A percentile compares a stretch with the other conserved stretches of the same genome.
phyloP scores from a whole-genome alignment of 2,888 invertebrate species.

The Amblyjoppa fuscipennis region DNA sequence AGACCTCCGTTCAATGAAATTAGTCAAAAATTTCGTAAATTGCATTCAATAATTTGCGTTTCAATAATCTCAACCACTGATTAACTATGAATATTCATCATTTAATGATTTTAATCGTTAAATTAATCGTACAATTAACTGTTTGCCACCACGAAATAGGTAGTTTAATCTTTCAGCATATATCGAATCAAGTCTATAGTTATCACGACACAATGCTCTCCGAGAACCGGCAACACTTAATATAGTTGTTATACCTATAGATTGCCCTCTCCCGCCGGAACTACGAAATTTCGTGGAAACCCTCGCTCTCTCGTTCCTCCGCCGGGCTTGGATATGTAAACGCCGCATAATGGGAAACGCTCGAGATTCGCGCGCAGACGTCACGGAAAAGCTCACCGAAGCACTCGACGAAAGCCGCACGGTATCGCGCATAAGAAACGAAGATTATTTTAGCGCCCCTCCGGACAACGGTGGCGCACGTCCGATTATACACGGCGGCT shows the following conservation, averaged over 20 bases:
- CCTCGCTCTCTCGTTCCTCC: background rate
- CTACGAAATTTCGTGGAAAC: constrained; percentile 5
- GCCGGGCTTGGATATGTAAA: constrained; percentile 44
- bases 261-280: background rate
- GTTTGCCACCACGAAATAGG: background rate
- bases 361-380: constrained; percentile 42
- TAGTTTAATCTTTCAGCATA: constrained; percentile 3
- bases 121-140: background rate
- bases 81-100: background rate
- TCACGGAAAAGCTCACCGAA: constrained; percentile 23
- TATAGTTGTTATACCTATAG: background rate
- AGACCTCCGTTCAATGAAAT: too few species aligned
- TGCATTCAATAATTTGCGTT: too few species aligned
- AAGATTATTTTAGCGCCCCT: constrained; percentile 63
- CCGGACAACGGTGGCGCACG: constrained; percentile 29
- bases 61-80: background rate
- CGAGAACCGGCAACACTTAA: background rate
- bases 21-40: too few species aligned
- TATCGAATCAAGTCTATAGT: constrained; percentile 11
- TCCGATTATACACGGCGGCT: constrained; percentile 54
- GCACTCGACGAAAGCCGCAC: constrained; percentile 38
- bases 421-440: constrained; percentile 67
- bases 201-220: constrained; percentile 1
- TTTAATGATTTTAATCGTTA: background rate
- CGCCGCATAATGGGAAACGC: constrained; percentile 61